Conservation (phyloP, 2,113 vertebrate species). For the Terrapene triunguis region DNA sequence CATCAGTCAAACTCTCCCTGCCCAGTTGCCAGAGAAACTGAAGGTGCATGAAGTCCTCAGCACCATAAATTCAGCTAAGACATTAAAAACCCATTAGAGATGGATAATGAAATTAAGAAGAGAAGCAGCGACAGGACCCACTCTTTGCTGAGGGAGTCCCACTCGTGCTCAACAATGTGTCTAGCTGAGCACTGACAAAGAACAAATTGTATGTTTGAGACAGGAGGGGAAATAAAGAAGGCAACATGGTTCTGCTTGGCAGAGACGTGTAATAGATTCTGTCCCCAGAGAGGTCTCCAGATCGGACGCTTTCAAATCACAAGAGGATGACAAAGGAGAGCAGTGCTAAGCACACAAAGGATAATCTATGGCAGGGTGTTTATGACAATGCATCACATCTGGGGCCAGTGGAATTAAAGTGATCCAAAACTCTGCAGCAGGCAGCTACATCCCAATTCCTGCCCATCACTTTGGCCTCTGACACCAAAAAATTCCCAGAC, state of each 20-base stretch:
- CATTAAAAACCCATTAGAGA: conserved; percentile 66
- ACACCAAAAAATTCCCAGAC: background rate
- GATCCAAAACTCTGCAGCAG: background rate
- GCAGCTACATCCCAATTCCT: background rate
- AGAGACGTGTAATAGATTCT: conserved; percentile 67
- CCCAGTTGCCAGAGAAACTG: conserved; percentile 24
- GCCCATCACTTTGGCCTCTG: background rate
- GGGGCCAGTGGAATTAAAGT: background rate
- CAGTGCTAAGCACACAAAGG: conserved; percentile 51
- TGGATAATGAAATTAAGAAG: conserved; percentile 71
- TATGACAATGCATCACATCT: background rate
- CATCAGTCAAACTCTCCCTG: background rate
- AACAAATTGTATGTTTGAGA: conserved; percentile 50
- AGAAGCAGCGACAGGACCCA: conserved; percentile 22
- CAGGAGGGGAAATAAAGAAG: conserved; percentile 63
- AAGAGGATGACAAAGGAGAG: conserved; percentile 25
- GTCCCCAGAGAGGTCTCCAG: conserved; percentile 44
- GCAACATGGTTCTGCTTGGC: conserved; percentile 55
- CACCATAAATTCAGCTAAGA: conserved; percentile 45
- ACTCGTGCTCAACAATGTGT: conserved; percentile 31
- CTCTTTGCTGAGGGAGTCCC: background rate
- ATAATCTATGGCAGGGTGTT: conserved; percentile 14
- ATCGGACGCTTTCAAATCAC: conserved; percentile 57
- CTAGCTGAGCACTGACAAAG: conserved; percentile 44
- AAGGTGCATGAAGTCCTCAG: background rate